phyloP scores from a whole-genome alignment of 1,140 invertebrate species.

The Bombus sylvicola region DNA sequence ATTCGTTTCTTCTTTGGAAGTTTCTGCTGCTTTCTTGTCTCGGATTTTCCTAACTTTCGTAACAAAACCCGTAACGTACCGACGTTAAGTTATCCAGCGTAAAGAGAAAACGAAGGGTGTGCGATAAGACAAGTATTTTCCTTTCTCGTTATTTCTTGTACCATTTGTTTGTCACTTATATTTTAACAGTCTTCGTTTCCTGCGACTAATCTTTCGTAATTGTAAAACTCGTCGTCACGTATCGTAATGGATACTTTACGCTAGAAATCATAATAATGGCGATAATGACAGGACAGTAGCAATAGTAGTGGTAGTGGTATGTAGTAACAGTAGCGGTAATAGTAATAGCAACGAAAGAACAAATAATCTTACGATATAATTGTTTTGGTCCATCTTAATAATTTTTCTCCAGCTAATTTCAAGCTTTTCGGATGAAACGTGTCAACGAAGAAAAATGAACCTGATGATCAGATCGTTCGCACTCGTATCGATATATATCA shows the following conservation, averaged over 20 bases:
- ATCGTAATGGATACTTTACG: too few species aligned
- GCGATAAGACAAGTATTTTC: not conserved
- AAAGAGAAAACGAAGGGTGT: not conserved
- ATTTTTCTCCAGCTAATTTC: conserved; percentile 4
- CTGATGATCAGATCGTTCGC: not conserved
- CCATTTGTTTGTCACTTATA: not conserved
- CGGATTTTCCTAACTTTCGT: not conserved
- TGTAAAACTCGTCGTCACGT: not conserved
- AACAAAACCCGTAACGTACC: not conserved
- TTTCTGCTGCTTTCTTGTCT: not conserved
- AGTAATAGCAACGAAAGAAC: not conserved
- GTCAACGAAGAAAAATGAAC: not conserved
- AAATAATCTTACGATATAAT: not conserved
- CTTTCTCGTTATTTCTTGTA: not conserved
- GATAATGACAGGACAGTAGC: not conserved
- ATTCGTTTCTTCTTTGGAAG: not conserved
- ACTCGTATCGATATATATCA: conserved; percentile 13
- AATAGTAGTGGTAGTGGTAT: not conserved
- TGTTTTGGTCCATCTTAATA: conserved; percentile 12
- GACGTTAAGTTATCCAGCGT: not conserved
- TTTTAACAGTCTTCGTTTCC: conserved; percentile 18
- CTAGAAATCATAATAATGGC: not conserved
- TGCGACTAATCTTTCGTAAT: not conserved
- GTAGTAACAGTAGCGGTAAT: not conserved
- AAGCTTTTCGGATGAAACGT: not conserved